A percentile compares a stretch with the other conserved stretches of the same genome.
phyloP scores from a whole-genome alignment of 2,888 invertebrate species.

The Epistrophella euchroma region DNA sequence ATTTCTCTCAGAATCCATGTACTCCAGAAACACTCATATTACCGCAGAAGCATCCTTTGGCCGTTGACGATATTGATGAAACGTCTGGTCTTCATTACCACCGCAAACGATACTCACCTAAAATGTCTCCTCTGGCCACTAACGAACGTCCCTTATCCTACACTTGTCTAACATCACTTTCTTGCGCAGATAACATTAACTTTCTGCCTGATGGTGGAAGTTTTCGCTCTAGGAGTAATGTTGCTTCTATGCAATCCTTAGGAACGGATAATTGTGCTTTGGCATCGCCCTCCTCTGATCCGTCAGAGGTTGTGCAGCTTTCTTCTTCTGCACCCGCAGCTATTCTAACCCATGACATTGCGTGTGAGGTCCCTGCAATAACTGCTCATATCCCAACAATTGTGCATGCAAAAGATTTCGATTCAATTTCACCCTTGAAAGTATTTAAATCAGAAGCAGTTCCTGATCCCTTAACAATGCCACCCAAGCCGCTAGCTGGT shows the following conservation, averaged over 20 bases:
- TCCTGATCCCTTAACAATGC: neutral
- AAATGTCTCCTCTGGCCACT: slow-evolving; percentile 84
- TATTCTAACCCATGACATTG: slow-evolving; percentile 78
- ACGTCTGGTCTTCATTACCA: slow-evolving; percentile 43
- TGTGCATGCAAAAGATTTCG: slow-evolving; percentile 49
- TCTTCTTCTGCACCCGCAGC: slow-evolving; percentile 80
- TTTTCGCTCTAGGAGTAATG: slow-evolving; percentile 56
- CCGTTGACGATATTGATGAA: slow-evolving; percentile 50
- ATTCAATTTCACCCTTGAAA: slow-evolving; percentile 31
- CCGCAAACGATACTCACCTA: slow-evolving; percentile 80
- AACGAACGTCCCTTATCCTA: slow-evolving; percentile 83
- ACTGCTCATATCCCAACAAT: slow-evolving; percentile 24
- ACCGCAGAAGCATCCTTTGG: slow-evolving; percentile 51
- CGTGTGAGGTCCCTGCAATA: slow-evolving; percentile 50
- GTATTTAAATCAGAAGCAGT: slow-evolving; percentile 43
- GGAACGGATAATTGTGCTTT: slow-evolving; percentile 37
- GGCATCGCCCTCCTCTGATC: slow-evolving; percentile 25
- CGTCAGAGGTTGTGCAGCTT: slow-evolving; percentile 78
- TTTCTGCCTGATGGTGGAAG: slow-evolving; percentile 38
- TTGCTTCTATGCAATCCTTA: slow-evolving; percentile 60
- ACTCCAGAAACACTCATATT: slow-evolving; percentile 79
- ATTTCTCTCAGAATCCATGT: slow-evolving; percentile 83
- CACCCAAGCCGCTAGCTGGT: neutral
- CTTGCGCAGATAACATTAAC: slow-evolving; percentile 56
- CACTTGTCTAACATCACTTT: slow-evolving; percentile 78